A percentile compares a stretch with the other conserved stretches of the same genome.
phyloP scores from a whole-genome alignment of 2,888 invertebrate species.

The Leucophenga maculata region DNA sequence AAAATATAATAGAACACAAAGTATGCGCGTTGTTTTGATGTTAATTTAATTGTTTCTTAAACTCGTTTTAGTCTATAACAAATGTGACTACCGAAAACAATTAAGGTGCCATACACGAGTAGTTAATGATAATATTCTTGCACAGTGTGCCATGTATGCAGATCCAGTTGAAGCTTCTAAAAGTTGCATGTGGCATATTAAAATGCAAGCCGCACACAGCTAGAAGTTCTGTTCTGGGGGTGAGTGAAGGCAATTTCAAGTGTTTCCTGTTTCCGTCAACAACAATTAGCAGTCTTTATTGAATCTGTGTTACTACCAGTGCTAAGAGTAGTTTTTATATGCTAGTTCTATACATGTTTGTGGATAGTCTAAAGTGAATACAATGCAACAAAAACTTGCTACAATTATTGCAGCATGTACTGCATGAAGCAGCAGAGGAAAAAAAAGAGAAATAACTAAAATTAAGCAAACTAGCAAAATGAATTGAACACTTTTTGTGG shows the following conservation, averaged over 20 bases:
- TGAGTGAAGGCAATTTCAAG: conserved; percentile 20
- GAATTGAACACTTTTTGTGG: conserved; percentile 18
- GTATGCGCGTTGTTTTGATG: too few species aligned
- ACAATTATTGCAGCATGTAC: conserved; percentile 18
- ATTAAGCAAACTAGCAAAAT: conserved; percentile 11
- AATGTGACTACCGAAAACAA: neutral
- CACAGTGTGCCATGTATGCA: too few species aligned
- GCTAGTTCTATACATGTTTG: neutral
- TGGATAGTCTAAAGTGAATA: too few species aligned
- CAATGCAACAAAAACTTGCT: neutral
- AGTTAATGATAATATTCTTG: too few species aligned
- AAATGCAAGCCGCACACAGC: neutral
- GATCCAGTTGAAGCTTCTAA: neutral
- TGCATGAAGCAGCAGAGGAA: neutral
- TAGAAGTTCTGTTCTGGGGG: neutral
- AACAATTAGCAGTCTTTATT: conserved; percentile 18
- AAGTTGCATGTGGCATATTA: neutral
- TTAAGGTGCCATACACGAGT: too few species aligned
- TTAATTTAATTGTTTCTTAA: neutral
- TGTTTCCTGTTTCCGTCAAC: conserved; percentile 25
- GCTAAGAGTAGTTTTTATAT: neutral
- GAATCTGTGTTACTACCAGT: conserved; percentile 2
- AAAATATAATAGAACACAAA: neutral
- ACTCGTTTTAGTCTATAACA: neutral
- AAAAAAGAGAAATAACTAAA: neutral